phyloP scores from a whole-genome alignment of 2,113 vertebrate genomes.

The Cyprinodon variegatus region DNA sequence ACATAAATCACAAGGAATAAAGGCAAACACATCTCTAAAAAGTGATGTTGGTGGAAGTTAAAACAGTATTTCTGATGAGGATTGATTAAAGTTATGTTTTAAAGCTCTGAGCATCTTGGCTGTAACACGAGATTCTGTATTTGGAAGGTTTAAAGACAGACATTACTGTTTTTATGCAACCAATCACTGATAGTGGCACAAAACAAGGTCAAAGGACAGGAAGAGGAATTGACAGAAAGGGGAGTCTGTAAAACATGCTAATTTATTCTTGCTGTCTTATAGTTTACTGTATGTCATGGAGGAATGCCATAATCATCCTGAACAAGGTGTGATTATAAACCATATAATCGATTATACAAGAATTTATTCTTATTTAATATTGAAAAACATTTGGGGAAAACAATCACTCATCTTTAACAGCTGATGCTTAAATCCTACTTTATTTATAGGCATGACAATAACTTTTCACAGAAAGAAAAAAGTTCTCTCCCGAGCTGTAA shows the following conservation, averaged over 20 bases:
- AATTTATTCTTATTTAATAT: not conserved
- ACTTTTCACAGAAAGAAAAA: slow-evolving; percentile 7
- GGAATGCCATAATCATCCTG: not conserved
- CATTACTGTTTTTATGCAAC: slow-evolving; percentile 33
- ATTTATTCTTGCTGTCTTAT: slow-evolving; percentile 13
- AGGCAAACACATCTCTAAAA: not conserved
- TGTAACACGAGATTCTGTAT: slow-evolving; percentile 26
- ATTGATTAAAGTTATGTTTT: slow-evolving; percentile 29
- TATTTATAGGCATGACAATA: slow-evolving; percentile 7
- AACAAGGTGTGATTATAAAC: not conserved
- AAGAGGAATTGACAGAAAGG: not conserved
- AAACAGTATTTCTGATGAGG: slow-evolving; percentile 14
- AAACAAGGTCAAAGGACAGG: slow-evolving; percentile 44
- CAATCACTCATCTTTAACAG: not conserved
- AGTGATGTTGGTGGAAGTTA: slow-evolving; percentile 3
- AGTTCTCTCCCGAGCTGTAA: slow-evolving; percentile 23
- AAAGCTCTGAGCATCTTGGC: slow-evolving; percentile 43
- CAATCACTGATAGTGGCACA: slow-evolving; percentile 1
- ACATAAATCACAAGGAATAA: slow-evolving; percentile 9
- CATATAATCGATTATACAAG: not conserved
- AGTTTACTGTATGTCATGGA: slow-evolving; percentile 26
- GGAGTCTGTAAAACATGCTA: slow-evolving; percentile 5
- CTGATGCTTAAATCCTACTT: not conserved
- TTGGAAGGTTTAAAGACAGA: slow-evolving; percentile 33
- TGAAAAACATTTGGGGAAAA: not conserved